These are phyloP conservation scores for Tetraneura akinire DNA, from an alignment of 1,140 invertebrate species.

Conservation along the genomic window DNA sequence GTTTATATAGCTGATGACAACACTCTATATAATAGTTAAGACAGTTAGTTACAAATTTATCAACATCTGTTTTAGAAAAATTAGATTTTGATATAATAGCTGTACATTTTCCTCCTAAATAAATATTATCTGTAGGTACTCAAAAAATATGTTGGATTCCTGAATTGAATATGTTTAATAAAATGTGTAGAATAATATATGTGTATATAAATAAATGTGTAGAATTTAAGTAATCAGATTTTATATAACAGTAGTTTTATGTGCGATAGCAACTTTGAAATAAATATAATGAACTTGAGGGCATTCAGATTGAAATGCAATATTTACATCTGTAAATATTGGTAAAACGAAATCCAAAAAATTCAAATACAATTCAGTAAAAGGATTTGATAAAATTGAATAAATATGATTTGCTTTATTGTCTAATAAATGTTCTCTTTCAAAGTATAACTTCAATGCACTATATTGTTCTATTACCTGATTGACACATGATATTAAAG, in stretches of 20 bases:
- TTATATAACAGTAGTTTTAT: neutral
- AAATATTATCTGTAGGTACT: neutral
- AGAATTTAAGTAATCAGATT: neutral
- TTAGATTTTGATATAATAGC: neutral
- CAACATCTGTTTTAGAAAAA: neutral
- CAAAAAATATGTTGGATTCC: neutral
- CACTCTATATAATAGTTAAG: too few relatives aligned
- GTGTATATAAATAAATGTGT: neutral
- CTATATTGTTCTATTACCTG: neutral
- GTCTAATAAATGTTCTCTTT: neutral
- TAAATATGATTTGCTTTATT: neutral
- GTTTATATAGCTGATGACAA: neutral
- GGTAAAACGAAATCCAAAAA: neutral
- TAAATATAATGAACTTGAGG: neutral
- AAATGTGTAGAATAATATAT: too few relatives aligned
- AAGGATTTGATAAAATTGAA: neutral
- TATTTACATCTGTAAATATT: neutral
- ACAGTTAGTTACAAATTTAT: neutral
- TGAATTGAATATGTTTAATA: neutral
- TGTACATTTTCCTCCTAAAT: neutral
- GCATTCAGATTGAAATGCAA: neutral
- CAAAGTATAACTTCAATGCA: neutral
- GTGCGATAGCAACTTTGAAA: neutral
- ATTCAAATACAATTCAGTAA: neutral
- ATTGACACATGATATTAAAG: neutral